Conservation (phyloP, 2,888 invertebrate species). For the Kuschelorhynchus macadamiae region DNA sequence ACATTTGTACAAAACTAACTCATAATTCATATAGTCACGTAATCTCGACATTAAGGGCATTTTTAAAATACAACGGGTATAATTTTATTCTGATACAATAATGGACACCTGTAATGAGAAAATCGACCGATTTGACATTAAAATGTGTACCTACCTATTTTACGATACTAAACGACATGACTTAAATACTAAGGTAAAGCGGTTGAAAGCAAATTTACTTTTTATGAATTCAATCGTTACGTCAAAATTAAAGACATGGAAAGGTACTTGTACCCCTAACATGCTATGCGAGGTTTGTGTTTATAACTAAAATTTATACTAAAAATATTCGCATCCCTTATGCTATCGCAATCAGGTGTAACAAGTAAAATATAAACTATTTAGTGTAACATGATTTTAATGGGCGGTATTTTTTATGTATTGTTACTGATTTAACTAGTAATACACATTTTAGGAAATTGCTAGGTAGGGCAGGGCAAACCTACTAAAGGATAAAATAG, state of each 20-base stretch:
- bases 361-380: too few relatives aligned
- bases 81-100: constrained; percentile 13
- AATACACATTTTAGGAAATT: too few relatives aligned
- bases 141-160: too few relatives aligned
- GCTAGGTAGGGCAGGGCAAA: too few relatives aligned
- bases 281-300: not conserved
- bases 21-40: constrained; percentile 17
- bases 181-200: constrained; percentile 9
- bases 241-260: not conserved
- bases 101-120: constrained; percentile 3
- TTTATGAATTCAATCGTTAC: constrained; percentile 2
- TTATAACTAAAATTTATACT: not conserved
- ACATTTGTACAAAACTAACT: too few relatives aligned
- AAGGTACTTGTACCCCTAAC: not conserved
- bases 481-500: too few relatives aligned
- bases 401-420: too few relatives aligned
- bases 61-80: constrained; percentile 19
- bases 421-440: too few relatives aligned
- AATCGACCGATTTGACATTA: constrained; percentile 15
- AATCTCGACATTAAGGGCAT: constrained; percentile 28
- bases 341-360: not conserved
- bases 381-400: too few relatives aligned
- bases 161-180: constrained; percentile 7
- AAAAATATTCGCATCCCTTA: not conserved
- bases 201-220: constrained; percentile 35